Conservation (phyloP, 2,888 invertebrate species). For the Stramonita haemastoma region DNA sequence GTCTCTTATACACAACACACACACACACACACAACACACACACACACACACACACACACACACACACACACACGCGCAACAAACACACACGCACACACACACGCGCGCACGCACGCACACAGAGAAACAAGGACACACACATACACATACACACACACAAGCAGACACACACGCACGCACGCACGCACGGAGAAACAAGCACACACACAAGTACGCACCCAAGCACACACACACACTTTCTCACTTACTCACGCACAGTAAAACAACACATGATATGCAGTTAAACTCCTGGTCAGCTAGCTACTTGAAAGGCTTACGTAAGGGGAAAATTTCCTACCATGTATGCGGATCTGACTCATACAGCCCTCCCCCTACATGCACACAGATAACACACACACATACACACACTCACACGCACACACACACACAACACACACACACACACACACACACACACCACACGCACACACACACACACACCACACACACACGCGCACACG, state of each 20-base stretch:
- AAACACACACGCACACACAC: neutral
- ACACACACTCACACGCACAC: neutral
- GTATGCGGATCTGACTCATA: too few relatives aligned
- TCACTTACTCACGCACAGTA: neutral
- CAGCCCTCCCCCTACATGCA: too few relatives aligned
- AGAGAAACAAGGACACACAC: neutral
- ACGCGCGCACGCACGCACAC: neutral
- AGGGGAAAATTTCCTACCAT: too few relatives aligned
- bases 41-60: neutral
- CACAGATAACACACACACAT: constrained; percentile 2
- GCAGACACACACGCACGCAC: neutral
- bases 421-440: neutral
- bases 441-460: neutral
- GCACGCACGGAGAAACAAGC: neutral
- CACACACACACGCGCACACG: too few relatives aligned
- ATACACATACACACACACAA: constrained; percentile 12
- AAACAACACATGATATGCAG: neutral
- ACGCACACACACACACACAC: too few relatives aligned
- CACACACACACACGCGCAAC: neutral
- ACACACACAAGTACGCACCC: neutral
- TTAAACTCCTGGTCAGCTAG: too few relatives aligned
- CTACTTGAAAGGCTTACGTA: too few relatives aligned
- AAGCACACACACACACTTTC: neutral
- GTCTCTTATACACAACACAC: too few relatives aligned
- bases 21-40: constrained; percentile 16